Conservation (phyloP, 1,140 invertebrate species). For the Ceratosolen fusciceps region DNA sequence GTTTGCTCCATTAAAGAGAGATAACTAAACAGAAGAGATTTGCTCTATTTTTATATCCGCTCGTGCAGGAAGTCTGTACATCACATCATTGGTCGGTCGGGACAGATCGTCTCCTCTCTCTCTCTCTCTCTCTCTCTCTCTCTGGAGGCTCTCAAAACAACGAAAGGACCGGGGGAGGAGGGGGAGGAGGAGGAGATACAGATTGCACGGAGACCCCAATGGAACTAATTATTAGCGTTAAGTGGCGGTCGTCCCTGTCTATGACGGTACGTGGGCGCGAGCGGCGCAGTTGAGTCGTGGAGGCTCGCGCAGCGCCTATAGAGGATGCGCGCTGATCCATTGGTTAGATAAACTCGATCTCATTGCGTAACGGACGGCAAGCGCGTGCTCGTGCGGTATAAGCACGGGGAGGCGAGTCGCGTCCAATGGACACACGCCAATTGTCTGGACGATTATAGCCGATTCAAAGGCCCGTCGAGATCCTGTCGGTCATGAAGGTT, state of each 20-base stretch:
- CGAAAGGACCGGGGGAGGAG: background rate
- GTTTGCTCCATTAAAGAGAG: slow-evolving; percentile 20
- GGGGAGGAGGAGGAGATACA: background rate
- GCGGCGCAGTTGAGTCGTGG: slow-evolving; percentile 7
- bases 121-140: background rate
- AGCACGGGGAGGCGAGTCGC: slow-evolving; percentile 9
- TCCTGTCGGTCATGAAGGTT: background rate
- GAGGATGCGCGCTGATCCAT: slow-evolving; percentile 57
- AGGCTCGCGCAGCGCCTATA: background rate
- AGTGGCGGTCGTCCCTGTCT: slow-evolving; percentile 51
- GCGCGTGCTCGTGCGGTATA: background rate
- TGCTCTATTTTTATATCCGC: slow-evolving; percentile 63
- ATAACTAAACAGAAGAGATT: slow-evolving; percentile 49
- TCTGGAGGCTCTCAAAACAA: too few species aligned
- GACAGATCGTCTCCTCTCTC: background rate
- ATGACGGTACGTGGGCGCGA: background rate
- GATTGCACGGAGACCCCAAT: slow-evolving; percentile 50
- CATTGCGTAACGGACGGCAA: slow-evolving; percentile 54
- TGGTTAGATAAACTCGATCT: slow-evolving; percentile 55
- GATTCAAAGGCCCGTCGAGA: background rate
- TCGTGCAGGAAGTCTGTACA: slow-evolving; percentile 45
- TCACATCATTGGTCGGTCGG: slow-evolving; percentile 10
- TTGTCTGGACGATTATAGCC: background rate
- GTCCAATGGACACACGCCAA: slow-evolving; percentile 8
- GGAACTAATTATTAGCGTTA: slow-evolving; percentile 61